Percentiles rank a stretch among this genome's conserved stretches.
phyloP scores from a whole-genome alignment of 2,113 vertebrate species.

The Lynx canadensis region DNA sequence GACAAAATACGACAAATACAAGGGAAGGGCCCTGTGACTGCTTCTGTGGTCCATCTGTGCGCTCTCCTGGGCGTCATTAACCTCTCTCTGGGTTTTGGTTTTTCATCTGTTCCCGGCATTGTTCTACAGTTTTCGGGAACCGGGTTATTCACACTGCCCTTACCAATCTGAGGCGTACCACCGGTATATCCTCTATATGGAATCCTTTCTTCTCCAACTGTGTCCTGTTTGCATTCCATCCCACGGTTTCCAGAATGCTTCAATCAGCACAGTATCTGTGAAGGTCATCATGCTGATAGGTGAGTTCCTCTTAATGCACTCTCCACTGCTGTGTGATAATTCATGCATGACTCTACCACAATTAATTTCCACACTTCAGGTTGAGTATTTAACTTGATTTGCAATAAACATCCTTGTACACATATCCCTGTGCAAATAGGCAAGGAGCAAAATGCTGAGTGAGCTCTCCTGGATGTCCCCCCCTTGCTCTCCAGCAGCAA shows the following conservation, averaged over 20 bases:
- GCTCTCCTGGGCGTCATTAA: too few species aligned
- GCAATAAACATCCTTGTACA: neutral
- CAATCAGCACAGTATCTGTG: accelerated
- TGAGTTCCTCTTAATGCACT: neutral
- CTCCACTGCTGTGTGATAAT: neutral
- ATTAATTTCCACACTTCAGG: neutral
- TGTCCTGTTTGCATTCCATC: too few species aligned
- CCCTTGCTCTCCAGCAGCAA: neutral
- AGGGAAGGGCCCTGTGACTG: neutral
- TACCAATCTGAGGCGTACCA: accelerated
- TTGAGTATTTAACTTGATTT: neutral
- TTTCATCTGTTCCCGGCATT: neutral
- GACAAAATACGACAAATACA: neutral
- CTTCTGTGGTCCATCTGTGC: neutral
- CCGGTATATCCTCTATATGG: neutral
- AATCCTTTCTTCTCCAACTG: neutral
- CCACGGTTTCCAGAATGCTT: neutral
- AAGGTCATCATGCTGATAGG: neutral
- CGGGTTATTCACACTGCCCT: accelerated
- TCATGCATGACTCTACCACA: neutral
- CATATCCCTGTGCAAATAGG: neutral
- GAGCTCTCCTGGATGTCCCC: neutral
- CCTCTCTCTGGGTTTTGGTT: neutral
- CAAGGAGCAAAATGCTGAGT: too few species aligned
- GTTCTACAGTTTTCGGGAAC: neutral